A percentile compares a stretch with the other conserved stretches of the same genome.
These are phyloP conservation scores for Haliaeetus leucogaster DNA, from an alignment of 2,113 vertebrate species.

Conservation along the genomic window DNA sequence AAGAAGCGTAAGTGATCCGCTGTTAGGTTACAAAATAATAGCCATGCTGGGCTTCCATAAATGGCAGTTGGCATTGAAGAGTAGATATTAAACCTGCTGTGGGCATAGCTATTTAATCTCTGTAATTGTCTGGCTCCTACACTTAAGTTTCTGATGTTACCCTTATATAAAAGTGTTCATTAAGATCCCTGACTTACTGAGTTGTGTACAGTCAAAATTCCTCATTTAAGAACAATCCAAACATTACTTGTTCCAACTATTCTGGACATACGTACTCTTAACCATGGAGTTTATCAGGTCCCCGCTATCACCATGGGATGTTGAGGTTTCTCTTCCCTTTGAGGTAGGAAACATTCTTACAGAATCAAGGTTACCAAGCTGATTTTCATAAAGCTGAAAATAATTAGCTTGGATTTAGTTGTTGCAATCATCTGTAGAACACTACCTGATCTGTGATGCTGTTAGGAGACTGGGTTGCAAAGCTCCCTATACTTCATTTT, in stretches of 20 bases:
- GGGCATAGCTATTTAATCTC: not conserved
- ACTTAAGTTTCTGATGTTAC: not conserved
- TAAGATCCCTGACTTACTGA: not conserved
- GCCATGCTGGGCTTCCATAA: not conserved
- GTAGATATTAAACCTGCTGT: not conserved
- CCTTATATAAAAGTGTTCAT: not conserved
- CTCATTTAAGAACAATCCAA: not conserved
- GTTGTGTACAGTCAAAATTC: not conserved
- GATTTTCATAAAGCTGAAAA: not conserved
- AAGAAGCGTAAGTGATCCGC: constrained; percentile 89
- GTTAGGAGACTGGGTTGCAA: not conserved
- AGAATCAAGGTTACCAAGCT: not conserved
- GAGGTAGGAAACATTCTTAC: not conserved
- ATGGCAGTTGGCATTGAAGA: not conserved
- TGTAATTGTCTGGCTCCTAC: not conserved
- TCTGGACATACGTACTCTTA: rapidly evolving
- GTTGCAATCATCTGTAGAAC: not conserved
- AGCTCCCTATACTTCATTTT: not conserved
- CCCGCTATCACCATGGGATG: not conserved
- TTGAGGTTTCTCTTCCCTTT: not conserved
- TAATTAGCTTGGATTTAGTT: not conserved
- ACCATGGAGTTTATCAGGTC: not conserved
- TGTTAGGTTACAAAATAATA: rapidly evolving
- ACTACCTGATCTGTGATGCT: not conserved
- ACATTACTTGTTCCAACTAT: not conserved